Conservation (phyloP, 2,113 vertebrate genomes). For the Ploceus nigricollis region DNA sequence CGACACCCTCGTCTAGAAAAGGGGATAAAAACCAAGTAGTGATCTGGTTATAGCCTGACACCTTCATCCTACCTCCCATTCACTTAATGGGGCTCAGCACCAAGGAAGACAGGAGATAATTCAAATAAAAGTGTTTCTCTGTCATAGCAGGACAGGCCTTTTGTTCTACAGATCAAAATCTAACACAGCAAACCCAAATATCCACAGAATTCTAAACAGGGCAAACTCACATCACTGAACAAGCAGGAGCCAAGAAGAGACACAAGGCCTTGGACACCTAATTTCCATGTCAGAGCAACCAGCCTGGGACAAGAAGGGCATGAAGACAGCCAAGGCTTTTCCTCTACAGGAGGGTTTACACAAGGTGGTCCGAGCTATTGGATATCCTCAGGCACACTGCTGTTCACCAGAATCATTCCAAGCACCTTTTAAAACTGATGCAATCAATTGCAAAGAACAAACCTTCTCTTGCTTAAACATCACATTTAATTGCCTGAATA, state of each 20-base stretch:
- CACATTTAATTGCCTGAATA: background rate
- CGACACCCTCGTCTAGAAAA: background rate
- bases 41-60: background rate
- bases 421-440: background rate
- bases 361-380: rapidly evolving
- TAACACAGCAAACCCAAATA: background rate
- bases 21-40: background rate
- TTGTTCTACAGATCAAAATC: background rate
- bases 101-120: background rate
- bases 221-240: background rate
- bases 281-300: background rate
- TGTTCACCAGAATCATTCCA: background rate
- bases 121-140: background rate
- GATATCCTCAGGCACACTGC: background rate
- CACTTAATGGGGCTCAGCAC: background rate
- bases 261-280: background rate
- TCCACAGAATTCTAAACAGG: background rate
- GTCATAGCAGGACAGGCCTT: background rate
- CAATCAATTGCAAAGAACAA: background rate
- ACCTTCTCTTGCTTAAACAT: background rate
- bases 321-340: background rate
- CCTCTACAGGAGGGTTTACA: background rate
- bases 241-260: background rate
- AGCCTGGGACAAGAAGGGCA: background rate
- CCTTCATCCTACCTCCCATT: background rate